phyloP scores from a whole-genome alignment of 2,797 vertebrate genomes.

The Lindbergichthys nudifrons region DNA sequence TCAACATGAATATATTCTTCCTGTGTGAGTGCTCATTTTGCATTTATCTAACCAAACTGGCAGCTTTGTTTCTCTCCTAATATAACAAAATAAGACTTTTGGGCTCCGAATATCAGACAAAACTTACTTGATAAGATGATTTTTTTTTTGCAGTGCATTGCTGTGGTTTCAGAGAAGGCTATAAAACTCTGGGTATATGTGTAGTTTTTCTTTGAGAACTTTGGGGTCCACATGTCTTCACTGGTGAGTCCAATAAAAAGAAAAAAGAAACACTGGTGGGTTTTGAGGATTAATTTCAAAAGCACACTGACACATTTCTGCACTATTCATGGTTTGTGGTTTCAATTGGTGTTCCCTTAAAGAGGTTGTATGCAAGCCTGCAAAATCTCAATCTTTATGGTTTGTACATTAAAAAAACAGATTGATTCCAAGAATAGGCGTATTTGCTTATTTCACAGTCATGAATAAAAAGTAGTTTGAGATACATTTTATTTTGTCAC shows the following conservation, averaged over 20 bases:
- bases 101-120: background rate
- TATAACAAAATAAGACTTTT: background rate
- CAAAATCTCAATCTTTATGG: conserved; percentile 63
- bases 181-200: conserved; percentile 54
- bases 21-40: background rate
- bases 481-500: conserved; percentile 31
- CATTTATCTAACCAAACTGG: background rate
- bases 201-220: conserved; percentile 62
- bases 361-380: conserved; percentile 64
- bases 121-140: conserved; percentile 22
- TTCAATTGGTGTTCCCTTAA: conserved; percentile 68
- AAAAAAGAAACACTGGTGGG: conserved; percentile 62
- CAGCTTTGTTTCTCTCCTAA: background rate
- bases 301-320: conserved; percentile 79
- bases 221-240: conserved; percentile 71
- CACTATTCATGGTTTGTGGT: conserved; percentile 75
- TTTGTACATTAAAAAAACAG: conserved; percentile 52
- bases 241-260: conserved; percentile 62
- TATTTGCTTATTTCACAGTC: conserved; percentile 55
- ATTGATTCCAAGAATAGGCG: conserved; percentile 67
- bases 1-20: background rate
- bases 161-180: conserved; percentile 48
- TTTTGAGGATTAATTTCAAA: conserved; percentile 79
- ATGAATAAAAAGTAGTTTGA: conserved; percentile 39
- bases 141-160: background rate